Evolutionary conservation across 2,888 invertebrate genomes (phyloP).

Genomic region (Tryphoninae sp.): DNA sequence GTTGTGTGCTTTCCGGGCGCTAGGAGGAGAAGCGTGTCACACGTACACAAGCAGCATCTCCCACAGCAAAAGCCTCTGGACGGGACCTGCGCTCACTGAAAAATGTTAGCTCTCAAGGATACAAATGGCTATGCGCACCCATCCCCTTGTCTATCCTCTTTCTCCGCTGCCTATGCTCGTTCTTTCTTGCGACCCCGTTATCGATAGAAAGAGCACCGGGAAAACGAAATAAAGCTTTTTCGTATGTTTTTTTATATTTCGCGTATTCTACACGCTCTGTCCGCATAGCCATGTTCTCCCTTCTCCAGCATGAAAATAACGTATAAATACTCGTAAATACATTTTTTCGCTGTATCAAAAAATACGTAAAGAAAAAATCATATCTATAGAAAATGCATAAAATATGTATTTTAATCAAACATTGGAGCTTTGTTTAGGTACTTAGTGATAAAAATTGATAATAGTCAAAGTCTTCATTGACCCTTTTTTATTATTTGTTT

Average conservation of each 20-base stretch:
- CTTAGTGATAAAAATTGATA: too few species aligned
- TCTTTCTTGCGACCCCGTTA: slow-evolving; percentile 9
- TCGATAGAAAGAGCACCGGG: slow-evolving; percentile 64
- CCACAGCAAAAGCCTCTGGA: slow-evolving; percentile 26
- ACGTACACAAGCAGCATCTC: slow-evolving; percentile 40
- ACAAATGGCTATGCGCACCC: slow-evolving; percentile 74
- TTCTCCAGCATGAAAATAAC: too few species aligned
- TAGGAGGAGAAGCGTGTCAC: slow-evolving; percentile 61
- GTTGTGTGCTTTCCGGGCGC: slow-evolving; percentile 50
- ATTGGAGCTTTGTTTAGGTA: too few species aligned
- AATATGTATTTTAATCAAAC: too few species aligned
- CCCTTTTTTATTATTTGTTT: too few species aligned
- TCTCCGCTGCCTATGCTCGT: slow-evolving; percentile 6
- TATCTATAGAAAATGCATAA: too few species aligned
- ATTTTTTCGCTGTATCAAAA: not conserved
- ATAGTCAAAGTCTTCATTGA: too few species aligned
- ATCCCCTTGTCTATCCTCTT: not conserved
- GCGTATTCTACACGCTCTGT: slow-evolving; percentile 1
- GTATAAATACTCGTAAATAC: not conserved
- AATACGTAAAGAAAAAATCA: not conserved
- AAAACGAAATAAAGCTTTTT: slow-evolving; percentile 71
- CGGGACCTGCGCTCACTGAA: slow-evolving; percentile 71
- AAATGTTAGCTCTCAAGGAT: slow-evolving; percentile 76
- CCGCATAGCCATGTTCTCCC: not conserved
- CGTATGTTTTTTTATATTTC: slow-evolving; percentile 28